Evolutionary conservation across 2,888 invertebrate genomes (phyloP), one percentile per base, ranked within the genome.

Genomic region (Odontomyia ornata): DNA sequence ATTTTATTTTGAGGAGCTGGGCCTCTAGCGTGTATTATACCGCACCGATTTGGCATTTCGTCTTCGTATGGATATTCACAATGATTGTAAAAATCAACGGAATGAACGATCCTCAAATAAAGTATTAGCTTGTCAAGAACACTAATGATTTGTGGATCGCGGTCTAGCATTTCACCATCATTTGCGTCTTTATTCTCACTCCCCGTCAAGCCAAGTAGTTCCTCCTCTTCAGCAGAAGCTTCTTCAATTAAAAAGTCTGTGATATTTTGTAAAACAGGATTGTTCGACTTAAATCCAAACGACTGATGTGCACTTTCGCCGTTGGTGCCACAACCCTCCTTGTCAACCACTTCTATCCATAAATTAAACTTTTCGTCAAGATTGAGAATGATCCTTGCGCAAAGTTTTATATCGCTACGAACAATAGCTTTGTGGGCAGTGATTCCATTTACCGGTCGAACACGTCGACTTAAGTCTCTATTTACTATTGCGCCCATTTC

Each of bases 51-150:
- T 0, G 99, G 99, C 99, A 99, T 99, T 87, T 98, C 98, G 85
- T 99, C 99, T 86, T 99, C 99, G 83, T 98, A 97, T 0, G 98
- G 97, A 87, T 99, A 99, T 84, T 99, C 99, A 84, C 97, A 97
- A 84, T 97, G 97, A 88, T 98, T 98, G 88, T 99, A 99, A 86
- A 97, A 99, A 87, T 99, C 99, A 75, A 99, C 95, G 0, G 99
- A 99, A 86, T 99, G 98, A 0, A 99, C 99, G 64, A 99, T 90
- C 69, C 99, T 91, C 82, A 99, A 88, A 85, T 99, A 99, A 72
- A 99, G 86, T 71, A 99, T 91, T 78, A 99, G 90, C 67, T 93
- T 91, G 83, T 93, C 93, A 73, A 92, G 83, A 77, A 95, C 96
- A 79, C 91, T 89, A 78, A 94, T 88, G 28, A 95, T 86, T 52